Base-by-base conservation (phyloP, 1,140 invertebrate genomes). In the Solenopsis fugax region DNA sequence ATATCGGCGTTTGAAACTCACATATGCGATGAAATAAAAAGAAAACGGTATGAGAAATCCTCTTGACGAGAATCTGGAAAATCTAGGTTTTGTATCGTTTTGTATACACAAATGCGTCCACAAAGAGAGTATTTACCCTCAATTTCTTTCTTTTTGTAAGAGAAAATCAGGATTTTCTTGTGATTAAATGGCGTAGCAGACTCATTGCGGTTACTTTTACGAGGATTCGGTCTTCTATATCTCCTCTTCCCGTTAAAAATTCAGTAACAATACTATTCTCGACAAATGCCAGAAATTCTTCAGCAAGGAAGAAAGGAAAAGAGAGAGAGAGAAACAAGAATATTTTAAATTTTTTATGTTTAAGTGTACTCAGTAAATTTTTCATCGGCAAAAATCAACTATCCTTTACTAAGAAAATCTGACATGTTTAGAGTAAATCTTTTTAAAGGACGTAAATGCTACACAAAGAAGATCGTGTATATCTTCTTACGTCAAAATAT, bases 131-230 rank as follows among this genome's bases (percentile, higher is more conserved):
- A 50, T 69, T 69, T 12, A 58, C 5, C 7, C 16, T 16, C 10
- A 48, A 34, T 58, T 71, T 81, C 10, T 72, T 29, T 21, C 4
- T 58, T 58, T 45, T 50, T 45, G 10, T 16, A 58, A 24, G 24
- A 7, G 16, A 82, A 82, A 81, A 71, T 45, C 65, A 45, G 50
- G 65, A 64, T 71, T 71, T 69, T 34, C 37, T 48, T 65, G 78
- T 72, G 78, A 82, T 82, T 82, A 81, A 81, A 81, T 71, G 10
- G 77, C 77, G 34, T 10, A 21, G 48, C n/a, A 29, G 34, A 48
- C 52, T 58, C 52, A 45, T 62, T 45, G 64, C 29, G 29, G 64
- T 71, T 71, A 54, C 41, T 21, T 81, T 81, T 81, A 81, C 65
- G 29, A 81, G n/a, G 9, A 41, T n/a, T 69, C 13, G 12, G 48